Percentiles rank a stretch among this genome's conserved stretches.
These are phyloP conservation scores for Megalops cyprinoides DNA, from an alignment of 2,797 vertebrate species.

Conservation along the genomic window DNA sequence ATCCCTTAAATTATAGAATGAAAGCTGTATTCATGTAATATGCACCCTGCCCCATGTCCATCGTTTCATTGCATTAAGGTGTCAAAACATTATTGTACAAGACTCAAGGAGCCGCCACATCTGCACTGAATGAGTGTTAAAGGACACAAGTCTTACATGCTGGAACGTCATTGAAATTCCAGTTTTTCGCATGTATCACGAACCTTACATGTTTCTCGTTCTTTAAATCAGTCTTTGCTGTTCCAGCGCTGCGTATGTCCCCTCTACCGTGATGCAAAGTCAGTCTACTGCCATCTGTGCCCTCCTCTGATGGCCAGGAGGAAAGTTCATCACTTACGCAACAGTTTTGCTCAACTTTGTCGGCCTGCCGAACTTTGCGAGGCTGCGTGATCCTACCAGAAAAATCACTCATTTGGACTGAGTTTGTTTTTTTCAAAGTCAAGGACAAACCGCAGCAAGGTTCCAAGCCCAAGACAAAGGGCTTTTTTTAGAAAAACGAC, in stretches of 20 bases:
- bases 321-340: background rate
- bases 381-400: background rate
- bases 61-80: too few species aligned
- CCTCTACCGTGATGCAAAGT: background rate
- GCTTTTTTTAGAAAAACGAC: too few species aligned
- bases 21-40: too few species aligned
- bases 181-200: background rate
- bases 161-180: background rate
- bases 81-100: too few species aligned
- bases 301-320: background rate
- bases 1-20: too few species aligned
- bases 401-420: background rate
- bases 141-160: background rate
- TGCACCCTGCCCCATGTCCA: too few species aligned
- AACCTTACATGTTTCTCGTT: background rate
- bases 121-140: background rate
- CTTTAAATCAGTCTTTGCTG: background rate
- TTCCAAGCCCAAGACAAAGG: too few species aligned
- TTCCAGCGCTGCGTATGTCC: background rate
- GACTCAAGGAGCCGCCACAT: background rate
- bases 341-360: background rate
- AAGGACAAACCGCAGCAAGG: too few species aligned
- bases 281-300: background rate
- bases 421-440: background rate
- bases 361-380: background rate